Evolutionary conservation across 1,140 invertebrate genomes (phyloP).

Genomic region (Gryon sp.): DNA sequence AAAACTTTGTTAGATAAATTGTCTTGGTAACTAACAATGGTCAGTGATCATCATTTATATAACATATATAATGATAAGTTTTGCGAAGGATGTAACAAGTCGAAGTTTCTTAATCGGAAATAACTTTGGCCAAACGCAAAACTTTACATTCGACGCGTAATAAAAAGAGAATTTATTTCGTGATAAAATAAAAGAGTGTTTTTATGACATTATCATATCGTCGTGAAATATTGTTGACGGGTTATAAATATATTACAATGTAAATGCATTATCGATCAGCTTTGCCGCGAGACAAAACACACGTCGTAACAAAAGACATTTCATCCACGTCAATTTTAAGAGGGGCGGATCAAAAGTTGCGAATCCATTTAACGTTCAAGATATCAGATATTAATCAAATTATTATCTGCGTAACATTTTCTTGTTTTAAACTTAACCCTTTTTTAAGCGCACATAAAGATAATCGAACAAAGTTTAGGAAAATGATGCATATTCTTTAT

Average conservation of each 20-base stretch:
- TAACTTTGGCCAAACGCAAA: not conserved
- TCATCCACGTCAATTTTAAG: not conserved
- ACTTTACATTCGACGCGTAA: not conserved
- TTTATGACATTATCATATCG: conserved; percentile 17
- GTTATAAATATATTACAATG: conserved; percentile 32
- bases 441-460: no score
- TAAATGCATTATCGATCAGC: conserved; percentile 20
- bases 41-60: conserved; percentile 9
- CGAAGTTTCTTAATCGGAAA: conserved; percentile 2
- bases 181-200: conserved; percentile 11
- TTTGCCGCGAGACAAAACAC: not conserved
- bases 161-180: conserved; percentile 20
- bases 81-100: not conserved
- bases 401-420: no score
- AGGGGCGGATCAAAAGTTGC: no score
- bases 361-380: no score
- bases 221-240: conserved; percentile 18
- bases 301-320: not conserved
- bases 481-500: no score
- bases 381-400: no score
- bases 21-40: conserved; percentile 6
- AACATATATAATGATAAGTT: conserved; percentile 2
- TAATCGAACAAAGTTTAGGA: no score
- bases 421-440: no score
- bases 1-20: conserved; percentile 6